Conservation (phyloP, 2,888 invertebrate genomes). For the Morpho deidamia region DNA sequence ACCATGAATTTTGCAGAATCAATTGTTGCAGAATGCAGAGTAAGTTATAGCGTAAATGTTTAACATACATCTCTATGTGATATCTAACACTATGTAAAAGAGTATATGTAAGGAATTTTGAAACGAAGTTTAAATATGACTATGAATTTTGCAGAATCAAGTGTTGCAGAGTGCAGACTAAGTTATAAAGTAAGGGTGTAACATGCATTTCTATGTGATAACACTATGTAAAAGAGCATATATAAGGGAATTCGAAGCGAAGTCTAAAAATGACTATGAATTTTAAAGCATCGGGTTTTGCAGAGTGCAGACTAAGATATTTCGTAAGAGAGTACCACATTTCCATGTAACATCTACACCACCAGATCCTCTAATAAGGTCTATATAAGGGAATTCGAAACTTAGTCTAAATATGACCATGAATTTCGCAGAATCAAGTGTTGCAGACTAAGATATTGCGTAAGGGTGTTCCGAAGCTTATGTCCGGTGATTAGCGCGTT, state of each 20-base stretch:
- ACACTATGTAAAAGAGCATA: no score
- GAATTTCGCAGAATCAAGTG: slow-evolving; percentile 14
- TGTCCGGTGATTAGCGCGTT: slow-evolving; percentile 71
- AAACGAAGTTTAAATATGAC: slow-evolving; percentile 6
- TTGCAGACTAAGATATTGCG: slow-evolving; percentile 35
- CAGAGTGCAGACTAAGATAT: neutral
- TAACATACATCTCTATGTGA: neutral
- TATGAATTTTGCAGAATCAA: slow-evolving; percentile 18
- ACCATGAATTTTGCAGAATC: no score
- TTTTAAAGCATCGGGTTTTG: slow-evolving; percentile 5
- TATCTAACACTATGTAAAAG: neutral
- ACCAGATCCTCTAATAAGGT: neutral
- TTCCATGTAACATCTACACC: neutral
- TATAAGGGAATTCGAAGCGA: neutral
- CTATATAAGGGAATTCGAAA: neutral
- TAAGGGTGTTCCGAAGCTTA: slow-evolving; percentile 61
- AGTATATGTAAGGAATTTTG: neutral
- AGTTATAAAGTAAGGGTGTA: slow-evolving; percentile 53
- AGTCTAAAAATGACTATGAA: slow-evolving; percentile 17
- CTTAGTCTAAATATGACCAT: slow-evolving; percentile 14
- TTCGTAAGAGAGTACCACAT: neutral
- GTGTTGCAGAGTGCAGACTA: slow-evolving; percentile 1
- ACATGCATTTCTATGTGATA: no score
- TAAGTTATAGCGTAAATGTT: neutral
- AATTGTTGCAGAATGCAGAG: neutral